These are phyloP conservation scores for Branchellion lobata DNA, from an alignment of 2,888 invertebrate species.

Conservation along the genomic window DNA sequence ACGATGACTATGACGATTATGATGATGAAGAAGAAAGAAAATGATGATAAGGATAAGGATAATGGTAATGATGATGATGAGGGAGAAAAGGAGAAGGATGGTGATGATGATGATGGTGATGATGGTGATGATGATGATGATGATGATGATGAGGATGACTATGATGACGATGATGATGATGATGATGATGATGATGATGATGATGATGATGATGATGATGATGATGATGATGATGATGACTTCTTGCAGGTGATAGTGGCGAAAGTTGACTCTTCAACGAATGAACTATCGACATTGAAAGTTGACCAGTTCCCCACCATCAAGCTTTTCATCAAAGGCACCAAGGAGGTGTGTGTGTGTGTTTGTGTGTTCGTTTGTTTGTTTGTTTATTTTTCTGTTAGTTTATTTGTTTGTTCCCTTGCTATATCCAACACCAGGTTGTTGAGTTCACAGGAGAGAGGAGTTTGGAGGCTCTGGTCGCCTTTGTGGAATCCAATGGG, in stretches of 20 bases:
- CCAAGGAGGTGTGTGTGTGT: slow-evolving; percentile 69
- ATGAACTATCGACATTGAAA: slow-evolving; percentile 93
- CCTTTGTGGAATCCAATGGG: slow-evolving; percentile 76
- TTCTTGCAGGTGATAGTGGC: slow-evolving; percentile 76
- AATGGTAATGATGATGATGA: slow-evolving; percentile 96
- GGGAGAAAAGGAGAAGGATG: slow-evolving; percentile 69
- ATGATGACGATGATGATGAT: too few species aligned
- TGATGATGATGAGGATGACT: slow-evolving; percentile 22
- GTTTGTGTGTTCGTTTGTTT: too few species aligned
- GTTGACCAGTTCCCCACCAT: slow-evolving; percentile 75
- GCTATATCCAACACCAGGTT: slow-evolving; percentile 55
- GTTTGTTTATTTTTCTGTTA: too few species aligned
- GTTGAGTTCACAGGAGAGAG: slow-evolving; percentile 93
- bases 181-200: not conserved
- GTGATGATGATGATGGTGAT: slow-evolving; percentile 42
- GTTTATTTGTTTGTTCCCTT: not conserved
- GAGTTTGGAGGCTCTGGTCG: slow-evolving; percentile 85
- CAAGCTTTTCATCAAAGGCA: slow-evolving; percentile 80
- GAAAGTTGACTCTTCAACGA: slow-evolving; percentile 96
- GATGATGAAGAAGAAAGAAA: not conserved
- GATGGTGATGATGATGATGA: slow-evolving; percentile 7
- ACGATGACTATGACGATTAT: too few species aligned
- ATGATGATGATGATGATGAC: not conserved
- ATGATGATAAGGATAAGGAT: too few species aligned
- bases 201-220: not conserved